Conservation (phyloP, 2,888 invertebrate species). For the Atethmia centrago region DNA sequence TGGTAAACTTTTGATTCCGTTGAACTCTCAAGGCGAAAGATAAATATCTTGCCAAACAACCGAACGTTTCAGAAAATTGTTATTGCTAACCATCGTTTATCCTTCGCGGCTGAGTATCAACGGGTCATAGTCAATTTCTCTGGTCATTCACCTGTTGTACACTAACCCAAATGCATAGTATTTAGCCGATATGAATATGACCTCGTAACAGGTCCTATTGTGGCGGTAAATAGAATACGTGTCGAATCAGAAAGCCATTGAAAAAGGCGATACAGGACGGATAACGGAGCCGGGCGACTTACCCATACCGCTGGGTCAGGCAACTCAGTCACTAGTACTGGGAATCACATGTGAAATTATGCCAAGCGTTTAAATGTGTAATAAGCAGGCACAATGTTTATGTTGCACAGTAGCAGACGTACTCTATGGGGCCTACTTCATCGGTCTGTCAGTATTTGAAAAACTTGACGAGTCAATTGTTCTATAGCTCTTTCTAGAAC, state of each 20-base stretch:
- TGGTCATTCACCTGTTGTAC: constrained; percentile 81
- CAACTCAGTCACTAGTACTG: constrained; percentile 76
- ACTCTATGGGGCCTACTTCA: constrained; percentile 25
- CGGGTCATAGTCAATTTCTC: constrained; percentile 56
- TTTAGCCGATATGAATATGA: constrained; percentile 82
- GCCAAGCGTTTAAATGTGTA: constrained; percentile 49
- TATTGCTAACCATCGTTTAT: constrained; percentile 56
- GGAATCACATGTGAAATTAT: constrained; percentile 66
- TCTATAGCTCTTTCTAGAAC: background rate
- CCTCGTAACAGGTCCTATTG: constrained; percentile 86
- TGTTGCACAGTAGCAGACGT: constrained; percentile 22
- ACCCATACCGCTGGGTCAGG: constrained; percentile 68
- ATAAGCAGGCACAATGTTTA: constrained; percentile 41
- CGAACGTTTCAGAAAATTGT: constrained; percentile 53
- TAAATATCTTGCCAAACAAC: constrained; percentile 49
- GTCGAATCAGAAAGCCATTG: constrained; percentile 87
- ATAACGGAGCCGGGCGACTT: constrained; percentile 79
- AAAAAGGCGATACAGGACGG: constrained; percentile 87
- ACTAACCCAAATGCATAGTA: constrained; percentile 86
- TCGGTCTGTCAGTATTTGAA: background rate
- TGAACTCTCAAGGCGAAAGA: constrained; percentile 55
- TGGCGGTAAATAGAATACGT: constrained; percentile 83
- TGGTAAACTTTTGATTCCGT: constrained; percentile 56
- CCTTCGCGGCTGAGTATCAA: constrained; percentile 49
- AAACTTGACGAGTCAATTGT: background rate